Evolutionary conservation across 2,797 vertebrate genomes (phyloP).

Genomic region (Chelidonichthys spinosus): DNA sequence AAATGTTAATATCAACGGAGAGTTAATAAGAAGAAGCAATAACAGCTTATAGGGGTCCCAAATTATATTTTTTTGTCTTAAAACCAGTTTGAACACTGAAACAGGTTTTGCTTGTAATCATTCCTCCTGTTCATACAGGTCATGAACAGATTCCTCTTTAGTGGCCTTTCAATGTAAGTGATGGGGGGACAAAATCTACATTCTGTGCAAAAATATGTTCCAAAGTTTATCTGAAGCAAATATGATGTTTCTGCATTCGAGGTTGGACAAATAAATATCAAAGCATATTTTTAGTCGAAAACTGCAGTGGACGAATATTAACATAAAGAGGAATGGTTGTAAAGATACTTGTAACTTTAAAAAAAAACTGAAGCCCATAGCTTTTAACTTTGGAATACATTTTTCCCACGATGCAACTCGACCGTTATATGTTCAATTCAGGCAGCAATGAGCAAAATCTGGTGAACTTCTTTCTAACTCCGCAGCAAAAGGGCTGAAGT

Average conservation of each 20-base stretch:
- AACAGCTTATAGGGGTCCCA: not conserved
- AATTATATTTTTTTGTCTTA: not conserved
- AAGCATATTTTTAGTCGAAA: not conserved
- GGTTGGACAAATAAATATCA: not conserved
- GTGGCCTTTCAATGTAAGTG: not conserved
- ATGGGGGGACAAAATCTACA: not conserved
- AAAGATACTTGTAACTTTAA: not conserved
- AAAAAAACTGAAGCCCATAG: not conserved
- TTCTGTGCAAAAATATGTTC: not conserved
- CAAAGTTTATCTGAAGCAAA: not conserved
- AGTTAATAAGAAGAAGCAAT: not conserved
- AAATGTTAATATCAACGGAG: slow-evolving; percentile 8
- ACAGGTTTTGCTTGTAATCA: not conserved
- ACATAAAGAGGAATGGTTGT: not conserved
- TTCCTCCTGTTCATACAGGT: not conserved
- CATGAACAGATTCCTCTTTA: not conserved
- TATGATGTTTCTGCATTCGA: not conserved
- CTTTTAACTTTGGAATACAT: not conserved
- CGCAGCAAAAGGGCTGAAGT: too few species aligned
- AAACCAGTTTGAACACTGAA: not conserved
- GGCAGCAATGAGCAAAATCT: too few species aligned
- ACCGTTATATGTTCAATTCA: not conserved
- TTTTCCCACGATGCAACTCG: not conserved
- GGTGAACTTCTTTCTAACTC: too few species aligned
- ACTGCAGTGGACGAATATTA: not conserved